Evolutionary conservation across 2,113 vertebrate genomes (phyloP).

Genomic region (Tragelaphus buxtoni): DNA sequence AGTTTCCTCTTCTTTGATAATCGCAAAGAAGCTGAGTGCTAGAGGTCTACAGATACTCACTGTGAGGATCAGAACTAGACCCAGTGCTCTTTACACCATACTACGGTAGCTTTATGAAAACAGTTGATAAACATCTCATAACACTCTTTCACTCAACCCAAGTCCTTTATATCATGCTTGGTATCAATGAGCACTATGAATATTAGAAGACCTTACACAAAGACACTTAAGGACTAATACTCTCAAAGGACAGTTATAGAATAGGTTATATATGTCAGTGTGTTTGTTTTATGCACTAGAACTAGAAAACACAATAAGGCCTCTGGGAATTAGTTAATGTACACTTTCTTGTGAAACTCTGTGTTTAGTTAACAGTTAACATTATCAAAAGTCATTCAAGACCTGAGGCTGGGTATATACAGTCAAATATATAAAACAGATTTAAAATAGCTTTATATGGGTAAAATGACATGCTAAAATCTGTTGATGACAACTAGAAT

Average conservation of each 20-base stretch:
- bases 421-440: neutral
- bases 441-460: neutral
- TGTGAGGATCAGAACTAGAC: neutral
- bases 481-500: conserved; percentile 16
- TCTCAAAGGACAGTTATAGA: neutral
- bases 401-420: neutral
- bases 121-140: neutral
- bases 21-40: neutral
- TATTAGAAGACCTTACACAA: neutral
- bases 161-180: neutral
- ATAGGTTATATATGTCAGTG: neutral
- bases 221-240: neutral
- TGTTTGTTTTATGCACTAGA: neutral
- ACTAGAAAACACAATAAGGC: neutral
- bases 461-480: neutral
- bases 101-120: neutral
- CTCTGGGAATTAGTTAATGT: neutral
- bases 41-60: neutral
- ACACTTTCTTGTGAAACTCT: neutral
- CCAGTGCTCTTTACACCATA: neutral
- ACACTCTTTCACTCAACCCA: neutral
- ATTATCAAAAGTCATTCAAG: neutral
- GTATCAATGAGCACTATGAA: neutral
- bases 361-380: conserved; percentile 20
- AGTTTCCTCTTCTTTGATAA: neutral